Percentiles rank a stretch among this genome's conserved stretches.
Conservation (phyloP, 2,113 vertebrate genomes). For the Chloroceryle aenea region DNA sequence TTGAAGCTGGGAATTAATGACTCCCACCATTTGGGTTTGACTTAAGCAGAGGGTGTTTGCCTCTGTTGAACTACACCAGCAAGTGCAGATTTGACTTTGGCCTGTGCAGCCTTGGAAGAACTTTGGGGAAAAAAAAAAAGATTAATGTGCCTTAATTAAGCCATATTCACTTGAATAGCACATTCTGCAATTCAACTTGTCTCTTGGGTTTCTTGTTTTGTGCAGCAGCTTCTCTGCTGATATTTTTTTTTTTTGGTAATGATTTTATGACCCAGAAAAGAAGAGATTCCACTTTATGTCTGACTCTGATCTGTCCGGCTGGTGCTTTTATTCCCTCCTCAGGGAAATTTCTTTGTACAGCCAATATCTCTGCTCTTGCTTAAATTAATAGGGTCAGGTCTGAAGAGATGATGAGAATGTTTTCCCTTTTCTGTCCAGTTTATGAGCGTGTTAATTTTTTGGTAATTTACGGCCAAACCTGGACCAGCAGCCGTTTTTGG, state of each 20-base stretch:
- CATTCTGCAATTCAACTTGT: neutral
- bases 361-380: neutral
- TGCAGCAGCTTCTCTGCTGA: conserved; percentile 1
- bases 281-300: neutral
- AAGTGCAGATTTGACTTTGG: neutral
- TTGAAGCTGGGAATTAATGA: neutral
- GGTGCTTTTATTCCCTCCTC: neutral
- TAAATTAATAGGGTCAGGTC: conserved; percentile 10
- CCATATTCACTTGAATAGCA: neutral
- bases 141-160: conserved; percentile 45
- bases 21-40: neutral
- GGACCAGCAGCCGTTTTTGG: neutral
- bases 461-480: neutral
- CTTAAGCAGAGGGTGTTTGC: neutral
- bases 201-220: conserved; percentile 6
- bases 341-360: conserved; percentile 19
- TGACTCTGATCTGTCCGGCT: conserved; percentile 26
- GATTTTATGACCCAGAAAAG: conserved; percentile 66
- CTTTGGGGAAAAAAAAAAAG: neutral
- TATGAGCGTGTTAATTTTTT: neutral
- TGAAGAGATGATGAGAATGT: neutral
- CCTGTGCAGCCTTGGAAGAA: neutral
- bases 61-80: neutral
- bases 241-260: neutral
- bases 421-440: neutral